A percentile compares a stretch with the other conserved stretches of the same genome.
phyloP scores from a whole-genome alignment of 2,113 vertebrate genomes.

The Myrmecophaga tridactyla region DNA sequence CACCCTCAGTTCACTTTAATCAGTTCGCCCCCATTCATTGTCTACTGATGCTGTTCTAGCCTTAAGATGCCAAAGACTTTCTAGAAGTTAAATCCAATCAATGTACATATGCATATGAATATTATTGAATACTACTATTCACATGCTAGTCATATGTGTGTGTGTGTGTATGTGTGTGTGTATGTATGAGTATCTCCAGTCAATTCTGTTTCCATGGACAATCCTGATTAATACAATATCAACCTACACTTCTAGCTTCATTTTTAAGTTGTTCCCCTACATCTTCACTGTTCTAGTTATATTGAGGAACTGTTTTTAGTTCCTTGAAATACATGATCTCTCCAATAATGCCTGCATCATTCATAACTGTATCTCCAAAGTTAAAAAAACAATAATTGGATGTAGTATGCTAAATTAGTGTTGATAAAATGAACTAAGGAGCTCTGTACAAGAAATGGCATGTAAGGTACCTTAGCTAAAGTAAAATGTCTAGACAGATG shows the following conservation, averaged over 20 bases:
- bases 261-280: rapidly evolving
- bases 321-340: not conserved
- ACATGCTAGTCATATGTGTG: no score
- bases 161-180: no score
- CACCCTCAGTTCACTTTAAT: rapidly evolving
- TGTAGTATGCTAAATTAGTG: rapidly evolving
- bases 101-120: no score
- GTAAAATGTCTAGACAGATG: not conserved
- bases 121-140: no score
- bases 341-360: not conserved
- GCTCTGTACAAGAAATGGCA: not conserved
- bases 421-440: not conserved
- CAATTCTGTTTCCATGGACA: no score
- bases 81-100: not conserved
- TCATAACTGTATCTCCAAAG: not conserved
- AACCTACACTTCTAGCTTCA: rapidly evolving
- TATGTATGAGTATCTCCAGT: no score
- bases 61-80: not conserved
- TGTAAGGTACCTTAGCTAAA: not conserved
- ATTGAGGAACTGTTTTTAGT: not conserved
- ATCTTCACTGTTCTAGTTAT: not conserved
- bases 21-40: no score
- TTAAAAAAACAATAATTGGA: not conserved
- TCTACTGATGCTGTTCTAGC: not conserved
- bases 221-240: no score